Conservation (phyloP, 1,140 invertebrate species). For the Phortica variegata region DNA sequence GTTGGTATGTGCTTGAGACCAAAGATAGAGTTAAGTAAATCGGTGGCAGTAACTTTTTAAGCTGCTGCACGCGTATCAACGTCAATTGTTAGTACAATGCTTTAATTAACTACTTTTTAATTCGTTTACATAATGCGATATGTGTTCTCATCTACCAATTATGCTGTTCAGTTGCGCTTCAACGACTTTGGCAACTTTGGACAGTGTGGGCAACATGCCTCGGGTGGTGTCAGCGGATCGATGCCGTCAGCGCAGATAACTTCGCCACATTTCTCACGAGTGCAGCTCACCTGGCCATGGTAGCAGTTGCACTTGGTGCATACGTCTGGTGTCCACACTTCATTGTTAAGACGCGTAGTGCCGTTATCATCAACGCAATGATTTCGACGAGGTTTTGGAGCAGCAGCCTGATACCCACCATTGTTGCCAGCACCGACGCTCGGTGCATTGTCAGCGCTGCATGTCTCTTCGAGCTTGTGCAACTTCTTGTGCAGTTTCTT, state of each 20-base stretch:
- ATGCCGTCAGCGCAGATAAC: slow-evolving; percentile 37
- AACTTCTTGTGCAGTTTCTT: slow-evolving; percentile 60
- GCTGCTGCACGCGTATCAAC: too few relatives aligned
- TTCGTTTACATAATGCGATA: too few relatives aligned
- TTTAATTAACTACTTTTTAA: too few relatives aligned
- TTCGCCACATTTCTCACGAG: slow-evolving; percentile 43
- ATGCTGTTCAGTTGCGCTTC: too few relatives aligned
- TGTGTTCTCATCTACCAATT: too few relatives aligned
- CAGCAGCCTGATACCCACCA: slow-evolving; percentile 13
- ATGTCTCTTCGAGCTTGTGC: slow-evolving; percentile 58
- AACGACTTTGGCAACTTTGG: slow-evolving; percentile 23
- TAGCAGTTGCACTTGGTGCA: slow-evolving; percentile 62
- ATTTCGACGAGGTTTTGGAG: slow-evolving; percentile 28
- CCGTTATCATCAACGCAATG: slow-evolving; percentile 58
- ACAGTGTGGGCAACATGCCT: slow-evolving; percentile 46
- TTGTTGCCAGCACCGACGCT: slow-evolving; percentile 23
- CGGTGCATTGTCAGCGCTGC: slow-evolving; percentile 32
- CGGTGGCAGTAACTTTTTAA: too few relatives aligned
- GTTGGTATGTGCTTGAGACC: too few relatives aligned
- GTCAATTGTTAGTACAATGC: too few relatives aligned
- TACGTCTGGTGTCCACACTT: slow-evolving; percentile 60
- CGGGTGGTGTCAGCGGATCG: slow-evolving; percentile 40
- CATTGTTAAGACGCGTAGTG: slow-evolving; percentile 56
- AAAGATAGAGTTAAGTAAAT: too few relatives aligned
- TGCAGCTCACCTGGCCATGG: slow-evolving; percentile 46